Base-by-base conservation (phyloP, 2,797 vertebrate species). In the Eurystomus glaucurus region DNA sequence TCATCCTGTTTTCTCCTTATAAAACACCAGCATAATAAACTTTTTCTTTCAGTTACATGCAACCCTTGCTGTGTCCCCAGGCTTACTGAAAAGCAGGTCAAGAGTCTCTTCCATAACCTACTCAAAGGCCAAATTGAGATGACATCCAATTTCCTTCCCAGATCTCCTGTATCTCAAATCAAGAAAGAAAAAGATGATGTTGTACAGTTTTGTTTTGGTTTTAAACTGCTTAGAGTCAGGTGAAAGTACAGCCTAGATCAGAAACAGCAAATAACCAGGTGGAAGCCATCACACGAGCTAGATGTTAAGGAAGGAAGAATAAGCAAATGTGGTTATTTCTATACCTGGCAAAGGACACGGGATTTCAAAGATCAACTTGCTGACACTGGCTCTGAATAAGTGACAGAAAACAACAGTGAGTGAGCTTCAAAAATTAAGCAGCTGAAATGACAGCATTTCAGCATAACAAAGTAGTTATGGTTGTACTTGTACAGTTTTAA, bases 391-490 rank as follows among this genome's bases (percentile, higher is more conserved):
- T 83, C 58, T 83, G 52, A 80, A 35, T 33, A 84, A 57, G 43
- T 23, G 37, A 80, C 22, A 60, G 33, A 92, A 95, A 85, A 85
- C 39, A 91, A 80, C 33, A 71, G 29, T 18, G 45, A 94, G 60
- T 41, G 21, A 48, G 41, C 41, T 91, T 86, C 76, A 88, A 80
- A 94, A 90, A 71, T 64, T 77, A 86, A 74, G 46, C 64, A 80
- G 76, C 25, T 46, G 39, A 88, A 90, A 93, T 39, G 71, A 77
- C 48, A 85, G 28, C 22, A 71, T 89, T 88, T 93, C 60, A 91
- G 57, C 50, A 33, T 79, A 88, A 66, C 14, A 26, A 86, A 91
- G 52, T 26, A 74, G 35, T 31, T 0, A 0, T 35, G 26, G 50
- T 80, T 94, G 52, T 43, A 74, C 15, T 87, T 89, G 26, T n/a